Evolutionary conservation across 2,113 vertebrate species (phyloP).

Genomic region (Tringa solitaria): DNA sequence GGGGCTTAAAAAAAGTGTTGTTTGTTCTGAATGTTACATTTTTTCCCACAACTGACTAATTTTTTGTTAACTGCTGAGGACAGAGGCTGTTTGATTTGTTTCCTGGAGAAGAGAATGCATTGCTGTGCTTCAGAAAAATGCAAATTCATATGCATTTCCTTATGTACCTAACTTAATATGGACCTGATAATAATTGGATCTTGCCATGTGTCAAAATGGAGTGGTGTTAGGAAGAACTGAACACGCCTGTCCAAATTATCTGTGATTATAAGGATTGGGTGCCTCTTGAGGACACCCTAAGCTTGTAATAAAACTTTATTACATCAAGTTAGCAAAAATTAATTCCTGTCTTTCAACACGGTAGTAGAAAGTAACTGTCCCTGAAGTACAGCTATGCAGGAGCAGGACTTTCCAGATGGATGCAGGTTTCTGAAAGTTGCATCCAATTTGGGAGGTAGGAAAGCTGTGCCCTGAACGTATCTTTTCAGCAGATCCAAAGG

Average conservation of each 20-base stretch:
- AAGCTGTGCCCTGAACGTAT: neutral
- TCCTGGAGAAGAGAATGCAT: neutral
- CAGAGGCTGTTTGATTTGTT: neutral
- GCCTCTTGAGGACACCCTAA: neutral
- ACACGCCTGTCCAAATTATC: neutral
- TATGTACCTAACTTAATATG: neutral
- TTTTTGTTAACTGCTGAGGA: neutral
- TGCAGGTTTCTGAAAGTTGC: neutral
- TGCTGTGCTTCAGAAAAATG: neutral
- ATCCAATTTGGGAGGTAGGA: neutral
- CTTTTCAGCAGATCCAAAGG: neutral
- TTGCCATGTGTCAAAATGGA: neutral
- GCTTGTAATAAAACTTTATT: neutral
- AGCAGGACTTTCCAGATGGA: neutral
- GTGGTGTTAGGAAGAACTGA: neutral
- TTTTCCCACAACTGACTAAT: neutral
- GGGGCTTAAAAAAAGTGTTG: neutral
- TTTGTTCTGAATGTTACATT: neutral
- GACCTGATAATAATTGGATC: neutral
- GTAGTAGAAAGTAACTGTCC: neutral
- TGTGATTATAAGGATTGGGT: neutral
- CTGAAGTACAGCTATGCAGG: neutral
- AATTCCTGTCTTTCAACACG: neutral
- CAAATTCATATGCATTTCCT: neutral
- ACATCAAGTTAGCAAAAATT: neutral